These are phyloP conservation scores for Periphyllus acericola DNA, from an alignment of 2,888 invertebrate species.

Conservation along the genomic window DNA sequence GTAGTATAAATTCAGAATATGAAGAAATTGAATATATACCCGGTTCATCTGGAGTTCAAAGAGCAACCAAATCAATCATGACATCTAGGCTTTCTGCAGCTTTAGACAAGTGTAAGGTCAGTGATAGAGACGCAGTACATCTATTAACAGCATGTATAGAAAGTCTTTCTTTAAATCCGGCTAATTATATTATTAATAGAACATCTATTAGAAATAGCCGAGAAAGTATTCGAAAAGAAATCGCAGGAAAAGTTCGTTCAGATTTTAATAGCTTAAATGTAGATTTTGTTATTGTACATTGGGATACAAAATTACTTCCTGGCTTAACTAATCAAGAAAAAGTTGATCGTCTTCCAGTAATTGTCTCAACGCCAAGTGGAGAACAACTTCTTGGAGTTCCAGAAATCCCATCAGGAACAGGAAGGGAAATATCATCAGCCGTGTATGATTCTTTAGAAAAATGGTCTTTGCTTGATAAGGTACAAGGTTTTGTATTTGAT, in stretches of 20 bases:
- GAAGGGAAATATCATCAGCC: conserved; percentile 48
- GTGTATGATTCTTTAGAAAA: conserved; percentile 49
- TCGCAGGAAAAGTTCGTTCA: conserved; percentile 47
- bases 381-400: conserved; percentile 57
- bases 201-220: conserved; percentile 25
- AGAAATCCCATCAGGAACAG: conserved; percentile 47
- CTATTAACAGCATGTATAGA: too few relatives aligned
- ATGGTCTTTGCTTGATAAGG: conserved; percentile 52
- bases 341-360: conserved; percentile 49
- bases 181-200: conserved; percentile 8
- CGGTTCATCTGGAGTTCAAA: too few relatives aligned
- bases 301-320: conserved; percentile 42
- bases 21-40: too few relatives aligned
- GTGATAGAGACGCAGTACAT: too few relatives aligned
- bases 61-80: too few relatives aligned
- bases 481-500: conserved; percentile 58
- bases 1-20: too few relatives aligned
- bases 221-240: conserved; percentile 29
- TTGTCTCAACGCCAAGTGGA: conserved; percentile 30
- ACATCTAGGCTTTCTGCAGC: too few relatives aligned
- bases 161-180: too few relatives aligned
- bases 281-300: too few relatives aligned
- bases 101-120: too few relatives aligned
- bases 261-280: too few relatives aligned
- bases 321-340: conserved; percentile 26